Conservation (phyloP, 2,113 vertebrate genomes). For the Gymnarchus niloticus region DNA sequence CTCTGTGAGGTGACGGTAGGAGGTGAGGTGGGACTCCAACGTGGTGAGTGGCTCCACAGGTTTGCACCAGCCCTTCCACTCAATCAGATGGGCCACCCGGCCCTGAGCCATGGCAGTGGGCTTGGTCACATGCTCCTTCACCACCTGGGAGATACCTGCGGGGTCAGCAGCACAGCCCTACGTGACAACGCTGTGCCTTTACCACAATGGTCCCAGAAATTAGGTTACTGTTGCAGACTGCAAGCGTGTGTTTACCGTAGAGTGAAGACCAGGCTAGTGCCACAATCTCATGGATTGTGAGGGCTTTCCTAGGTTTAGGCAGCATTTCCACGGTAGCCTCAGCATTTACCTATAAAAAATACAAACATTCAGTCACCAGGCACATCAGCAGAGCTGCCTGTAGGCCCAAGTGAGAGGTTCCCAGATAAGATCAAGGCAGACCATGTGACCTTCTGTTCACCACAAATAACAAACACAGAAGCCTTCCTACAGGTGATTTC, state of each 20-base stretch:
- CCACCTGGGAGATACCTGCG: slow-evolving; percentile 90
- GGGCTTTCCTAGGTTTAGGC: slow-evolving; percentile 88
- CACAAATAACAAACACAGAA: too few species aligned
- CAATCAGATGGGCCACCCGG: slow-evolving; percentile 92
- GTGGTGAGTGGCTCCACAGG: slow-evolving; percentile 68
- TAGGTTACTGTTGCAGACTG: not conserved
- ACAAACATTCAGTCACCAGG: not conserved
- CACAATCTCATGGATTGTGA: slow-evolving; percentile 93
- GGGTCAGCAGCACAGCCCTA: not conserved
- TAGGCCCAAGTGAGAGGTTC: not conserved
- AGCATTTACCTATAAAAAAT: slow-evolving; percentile 77
- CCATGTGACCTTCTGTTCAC: not conserved
- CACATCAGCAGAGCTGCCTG: not conserved
- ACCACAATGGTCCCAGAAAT: not conserved
- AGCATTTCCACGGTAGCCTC: slow-evolving; percentile 92
- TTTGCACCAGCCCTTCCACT: slow-evolving; percentile 98
- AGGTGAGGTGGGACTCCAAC: slow-evolving; percentile 83
- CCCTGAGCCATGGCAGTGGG: slow-evolving; percentile 96
- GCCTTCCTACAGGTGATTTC: too few species aligned
- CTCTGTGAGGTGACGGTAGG: slow-evolving; percentile 89
- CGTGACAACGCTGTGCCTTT: not conserved
- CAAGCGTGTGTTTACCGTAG: slow-evolving; percentile 65
- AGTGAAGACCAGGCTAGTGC: slow-evolving; percentile 92
- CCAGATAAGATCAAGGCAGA: not conserved
- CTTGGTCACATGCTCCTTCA: slow-evolving; percentile 96